Percentiles rank a stretch among this genome's conserved stretches.
Evolutionary conservation across 2,113 vertebrate species (phyloP).

Genomic region (Myiagra hebetior): DNA sequence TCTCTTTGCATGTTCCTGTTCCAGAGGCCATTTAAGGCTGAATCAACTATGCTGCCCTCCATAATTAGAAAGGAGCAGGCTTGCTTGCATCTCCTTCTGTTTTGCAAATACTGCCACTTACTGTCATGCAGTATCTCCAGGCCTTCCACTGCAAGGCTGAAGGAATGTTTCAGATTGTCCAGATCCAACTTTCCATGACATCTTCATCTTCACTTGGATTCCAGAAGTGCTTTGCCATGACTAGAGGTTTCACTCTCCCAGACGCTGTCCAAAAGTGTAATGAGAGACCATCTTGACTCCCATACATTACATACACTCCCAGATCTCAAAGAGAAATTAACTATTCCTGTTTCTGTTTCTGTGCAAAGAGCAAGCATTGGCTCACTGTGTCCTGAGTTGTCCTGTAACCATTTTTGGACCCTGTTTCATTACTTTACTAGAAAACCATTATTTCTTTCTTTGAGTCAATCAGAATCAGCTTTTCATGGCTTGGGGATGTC

Average conservation of each 20-base stretch:
- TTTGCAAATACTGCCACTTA: slow-evolving; percentile 42
- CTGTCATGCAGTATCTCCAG: not conserved
- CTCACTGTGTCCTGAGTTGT: not conserved
- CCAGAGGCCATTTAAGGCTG: slow-evolving; percentile 32
- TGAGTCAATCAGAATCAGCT: not conserved
- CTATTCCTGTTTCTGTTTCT: not conserved
- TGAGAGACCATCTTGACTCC: not conserved
- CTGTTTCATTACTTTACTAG: not conserved
- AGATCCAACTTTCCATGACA: slow-evolving; percentile 24
- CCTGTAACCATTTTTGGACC: not conserved
- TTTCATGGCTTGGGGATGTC: not conserved
- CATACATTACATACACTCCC: not conserved
- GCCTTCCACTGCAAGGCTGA: not conserved
- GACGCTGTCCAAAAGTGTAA: not conserved
- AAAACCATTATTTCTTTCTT: not conserved
- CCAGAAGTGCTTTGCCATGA: slow-evolving; percentile 3
- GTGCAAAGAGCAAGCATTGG: not conserved
- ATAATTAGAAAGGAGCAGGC: slow-evolving; percentile 7
- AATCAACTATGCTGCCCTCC: not conserved
- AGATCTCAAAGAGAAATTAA: not conserved
- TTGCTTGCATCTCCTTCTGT: slow-evolving; percentile 14
- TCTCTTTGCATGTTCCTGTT: not conserved
- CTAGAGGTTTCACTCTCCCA: not conserved
- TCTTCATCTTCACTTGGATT: slow-evolving; percentile 33
- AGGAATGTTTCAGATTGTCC: not conserved